Evolutionary conservation across 2,888 invertebrate species (phyloP), one percentile per base, ranked within the genome.

Genomic region (Drosophila stalkeri): DNA sequence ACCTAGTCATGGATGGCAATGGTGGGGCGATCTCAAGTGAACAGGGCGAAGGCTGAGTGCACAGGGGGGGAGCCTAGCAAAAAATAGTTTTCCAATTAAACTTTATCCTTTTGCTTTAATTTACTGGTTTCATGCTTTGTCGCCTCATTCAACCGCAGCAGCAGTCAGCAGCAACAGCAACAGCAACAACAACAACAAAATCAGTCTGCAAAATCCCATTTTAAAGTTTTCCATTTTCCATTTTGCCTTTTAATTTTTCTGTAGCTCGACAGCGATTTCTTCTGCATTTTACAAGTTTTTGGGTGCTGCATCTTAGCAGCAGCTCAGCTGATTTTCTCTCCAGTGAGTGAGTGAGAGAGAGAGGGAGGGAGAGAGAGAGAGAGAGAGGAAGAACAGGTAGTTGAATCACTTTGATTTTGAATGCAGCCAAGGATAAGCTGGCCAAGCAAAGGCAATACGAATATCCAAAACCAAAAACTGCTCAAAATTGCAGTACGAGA

Each of bases 21-120:
- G 20, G 35, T 6, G 41, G 27, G 47, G n/a, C 31, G 31, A 49
- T 18, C 44, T 12, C 16, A 51, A n/a, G 31, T 16, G 47, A 59
- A 2, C 16, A 31, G 37, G 23, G 47, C 44, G 39, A 41, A n/a
- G n/a, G 18, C 18, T 4, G 11, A 11, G 18, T 11, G 35, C 35
- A 11, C 27, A 35, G 41, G 41, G 9, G n/a, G 27, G 27, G 55
- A 7, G 60, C 43, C 47, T 47, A 62, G 62, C 72, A 83, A 83
- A 88, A 89, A 92, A 91, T 92, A 92, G 92, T 92, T 92, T 92
- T 92, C 92, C 92, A 92, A 92, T 92, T 92, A 93, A 92, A 92
- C 92, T 92, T 92, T 92, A 92, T 92, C 93, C 92, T 92, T 92
- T 91, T 91, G 90, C 89, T 90, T 91, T 92, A 92, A 92, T 92